A percentile compares a stretch with the other conserved stretches of the same genome.
Evolutionary conservation across 2,888 invertebrate species (phyloP).

Genomic region (Rotaria macrura): DNA sequence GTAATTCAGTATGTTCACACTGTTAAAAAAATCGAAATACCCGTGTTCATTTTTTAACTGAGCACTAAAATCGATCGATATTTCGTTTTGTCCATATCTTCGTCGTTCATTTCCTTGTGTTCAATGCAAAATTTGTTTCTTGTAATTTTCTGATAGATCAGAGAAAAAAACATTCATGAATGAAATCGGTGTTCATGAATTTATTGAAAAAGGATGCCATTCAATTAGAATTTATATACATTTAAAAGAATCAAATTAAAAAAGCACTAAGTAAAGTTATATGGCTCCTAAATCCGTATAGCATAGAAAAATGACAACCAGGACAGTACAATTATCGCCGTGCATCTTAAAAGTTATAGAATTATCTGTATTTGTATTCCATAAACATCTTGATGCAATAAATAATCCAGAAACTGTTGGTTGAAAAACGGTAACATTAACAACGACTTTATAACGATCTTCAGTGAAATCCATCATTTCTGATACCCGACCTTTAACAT

Average conservation of each 20-base stretch:
- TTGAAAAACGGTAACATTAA: background rate
- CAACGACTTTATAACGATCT: slow-evolving; percentile 13
- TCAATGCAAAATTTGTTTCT: too few relatives aligned
- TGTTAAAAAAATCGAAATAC: too few relatives aligned
- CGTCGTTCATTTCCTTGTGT: too few relatives aligned
- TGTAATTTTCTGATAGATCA: too few relatives aligned
- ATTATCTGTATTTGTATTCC: background rate
- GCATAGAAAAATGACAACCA: background rate
- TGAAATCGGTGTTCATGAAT: too few relatives aligned
- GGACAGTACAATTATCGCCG: background rate
- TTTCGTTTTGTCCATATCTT: too few relatives aligned
- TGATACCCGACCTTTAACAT: too few relatives aligned
- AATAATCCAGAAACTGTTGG: background rate
- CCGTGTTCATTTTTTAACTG: too few relatives aligned
- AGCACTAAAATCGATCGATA: too few relatives aligned
- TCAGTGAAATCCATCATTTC: too few relatives aligned
- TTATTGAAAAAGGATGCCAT: background rate
- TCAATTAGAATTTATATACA: background rate
- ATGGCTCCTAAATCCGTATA: background rate
- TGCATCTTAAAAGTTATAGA: background rate
- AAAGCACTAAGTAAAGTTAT: background rate
- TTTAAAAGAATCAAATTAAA: background rate
- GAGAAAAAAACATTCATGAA: too few relatives aligned
- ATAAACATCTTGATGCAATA: background rate
- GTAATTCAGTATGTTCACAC: too few relatives aligned